Conservation (phyloP, 2,888 invertebrate species). For the Ceratothoa steindachneri region DNA sequence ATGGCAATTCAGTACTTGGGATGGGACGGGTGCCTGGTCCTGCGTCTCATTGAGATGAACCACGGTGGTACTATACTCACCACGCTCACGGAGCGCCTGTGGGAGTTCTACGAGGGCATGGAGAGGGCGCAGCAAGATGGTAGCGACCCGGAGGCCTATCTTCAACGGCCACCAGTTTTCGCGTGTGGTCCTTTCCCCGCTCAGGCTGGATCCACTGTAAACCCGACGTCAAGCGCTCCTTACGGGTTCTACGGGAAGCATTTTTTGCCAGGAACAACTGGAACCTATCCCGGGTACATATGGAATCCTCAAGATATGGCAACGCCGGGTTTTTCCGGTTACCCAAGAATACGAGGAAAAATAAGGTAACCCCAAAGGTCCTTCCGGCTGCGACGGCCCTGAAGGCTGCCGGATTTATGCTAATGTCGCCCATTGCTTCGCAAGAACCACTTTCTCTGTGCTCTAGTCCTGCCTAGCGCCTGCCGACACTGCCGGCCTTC, state of each 20-base stretch:
- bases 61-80: slow-evolving; percentile 51
- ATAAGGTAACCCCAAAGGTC: slow-evolving; percentile 38
- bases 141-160: slow-evolving; percentile 41
- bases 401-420: slow-evolving; percentile 10
- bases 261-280: slow-evolving; percentile 39
- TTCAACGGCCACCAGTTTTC: slow-evolving; percentile 42
- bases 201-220: slow-evolving; percentile 29
- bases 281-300: slow-evolving; percentile 44
- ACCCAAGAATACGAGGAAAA: slow-evolving; percentile 45
- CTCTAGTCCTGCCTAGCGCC: background rate
- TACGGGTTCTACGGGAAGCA: slow-evolving; percentile 46
- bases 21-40: slow-evolving; percentile 53
- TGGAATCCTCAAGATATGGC: slow-evolving; percentile 45
- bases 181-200: slow-evolving; percentile 39
- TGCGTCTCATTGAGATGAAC: slow-evolving; percentile 52
- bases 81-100: slow-evolving; percentile 53
- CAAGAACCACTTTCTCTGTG: background rate
- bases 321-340: slow-evolving; percentile 37
- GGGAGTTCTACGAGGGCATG: slow-evolving; percentile 57
- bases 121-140: slow-evolving; percentile 54
- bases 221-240: slow-evolving; percentile 29
- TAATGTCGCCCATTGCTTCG: background rate
- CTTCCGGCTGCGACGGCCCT: slow-evolving; percentile 5
- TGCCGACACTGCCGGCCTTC: background rate
- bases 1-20: slow-evolving; percentile 52